Evolutionary conservation across 2,113 vertebrate species (phyloP), one percentile per base, ranked within the genome.

Genomic region (Halcyon malimbica): DNA sequence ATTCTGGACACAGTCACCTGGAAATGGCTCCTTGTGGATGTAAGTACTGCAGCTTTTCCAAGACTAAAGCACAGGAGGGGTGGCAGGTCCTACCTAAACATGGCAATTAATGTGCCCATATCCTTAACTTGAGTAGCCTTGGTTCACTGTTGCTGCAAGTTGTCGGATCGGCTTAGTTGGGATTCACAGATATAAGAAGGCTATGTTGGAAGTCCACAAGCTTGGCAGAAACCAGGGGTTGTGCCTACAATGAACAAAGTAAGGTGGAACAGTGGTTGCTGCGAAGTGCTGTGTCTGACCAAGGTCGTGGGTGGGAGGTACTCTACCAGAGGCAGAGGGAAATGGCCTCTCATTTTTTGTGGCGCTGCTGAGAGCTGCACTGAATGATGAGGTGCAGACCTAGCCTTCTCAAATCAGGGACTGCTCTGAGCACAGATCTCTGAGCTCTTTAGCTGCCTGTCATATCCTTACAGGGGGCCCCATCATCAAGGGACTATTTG

Each of bases 1-100:
- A 91, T 99, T 94, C 97, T 99, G 57, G 97, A 99, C 94, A 99
- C 99, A 10, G 59, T 97, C 87, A 98, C 97, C 89, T 99, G 99
- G 99, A 99, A 98, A 63, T 99, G 99, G 99, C 98, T 97, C 59
- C 94, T 96, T 19, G 91, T 99, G 79, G 87, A 96, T 92, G 99
- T 99, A 95, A 97, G 98, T 98, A 97, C n/a, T 56, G 46, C 41
- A 76, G 26, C 25, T 87, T 37, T 84, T 92, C 26, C 26, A 53
- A 64, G 57, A 64, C 13, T 78, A 31, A 93, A 82, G 57, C 16
- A 24, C 16, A 29, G 28, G 31, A 62, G 25, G 26, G 35, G 48
- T 57, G 48, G 35, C 42, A 91, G 37, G 35, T 68, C 53, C 56
- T 89, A 80, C 29, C 64, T 86, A 33, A 78, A 44, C 6, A 12